phyloP scores from a whole-genome alignment of 2,797 vertebrate species.

The Helarctos malayanus region DNA sequence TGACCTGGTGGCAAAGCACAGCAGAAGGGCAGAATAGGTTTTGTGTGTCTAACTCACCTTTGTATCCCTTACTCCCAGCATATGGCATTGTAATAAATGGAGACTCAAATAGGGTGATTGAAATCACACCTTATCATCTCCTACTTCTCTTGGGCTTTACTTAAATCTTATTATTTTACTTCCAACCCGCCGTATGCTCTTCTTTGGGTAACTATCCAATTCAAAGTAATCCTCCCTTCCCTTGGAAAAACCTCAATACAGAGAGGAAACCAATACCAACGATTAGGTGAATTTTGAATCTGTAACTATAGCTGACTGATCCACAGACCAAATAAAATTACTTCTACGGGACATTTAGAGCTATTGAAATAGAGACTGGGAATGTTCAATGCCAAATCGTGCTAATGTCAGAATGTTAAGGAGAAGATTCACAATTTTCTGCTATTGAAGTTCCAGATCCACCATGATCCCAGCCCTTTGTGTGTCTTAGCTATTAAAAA shows the following conservation, averaged over 20 bases:
- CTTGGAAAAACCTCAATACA: not conserved
- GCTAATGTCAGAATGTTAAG: not conserved
- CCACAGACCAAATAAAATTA: not conserved
- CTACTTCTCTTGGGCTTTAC: not conserved
- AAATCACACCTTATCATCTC: not conserved
- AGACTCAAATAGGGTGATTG: not conserved
- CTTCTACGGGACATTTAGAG: not conserved
- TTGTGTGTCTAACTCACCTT: not conserved
- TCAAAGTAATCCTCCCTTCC: not conserved
- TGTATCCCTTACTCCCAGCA: not conserved
- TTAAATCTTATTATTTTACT: not conserved
- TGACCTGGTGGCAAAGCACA: not conserved
- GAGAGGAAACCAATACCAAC: not conserved
- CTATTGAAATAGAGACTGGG: not conserved
- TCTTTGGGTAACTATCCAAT: not conserved
- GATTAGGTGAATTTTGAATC: not conserved
- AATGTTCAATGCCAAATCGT: not conserved
- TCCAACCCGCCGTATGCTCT: not conserved
- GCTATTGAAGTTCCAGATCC: not conserved
- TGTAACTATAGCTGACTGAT: not conserved
- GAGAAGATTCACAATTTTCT: not conserved
- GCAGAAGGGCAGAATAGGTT: not conserved
- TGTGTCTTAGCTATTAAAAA: not conserved
- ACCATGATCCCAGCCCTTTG: not conserved
- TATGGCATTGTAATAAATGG: not conserved